phyloP scores from a whole-genome alignment of 1,140 invertebrate genomes.

The Brachionus manjavacas region DNA sequence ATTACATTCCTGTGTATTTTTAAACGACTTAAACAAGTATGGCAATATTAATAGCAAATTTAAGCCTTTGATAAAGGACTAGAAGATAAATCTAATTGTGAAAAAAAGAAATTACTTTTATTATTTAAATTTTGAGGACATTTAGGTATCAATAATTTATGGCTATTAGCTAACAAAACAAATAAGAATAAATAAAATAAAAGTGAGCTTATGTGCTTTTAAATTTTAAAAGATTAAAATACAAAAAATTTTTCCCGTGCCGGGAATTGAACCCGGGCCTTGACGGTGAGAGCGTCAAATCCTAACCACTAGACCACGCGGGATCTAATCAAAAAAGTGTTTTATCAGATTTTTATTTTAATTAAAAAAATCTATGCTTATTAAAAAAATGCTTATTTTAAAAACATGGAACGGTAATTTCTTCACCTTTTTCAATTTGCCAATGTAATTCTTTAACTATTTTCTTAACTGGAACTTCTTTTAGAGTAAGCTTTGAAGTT shows the following conservation, averaged over 20 bases:
- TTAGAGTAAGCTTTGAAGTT: not conserved
- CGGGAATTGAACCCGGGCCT: conserved; percentile 8
- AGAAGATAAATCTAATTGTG: too few species aligned
- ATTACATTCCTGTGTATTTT: too few species aligned
- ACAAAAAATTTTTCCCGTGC: not conserved
- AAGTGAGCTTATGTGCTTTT: too few species aligned
- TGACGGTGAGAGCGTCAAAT: conserved; percentile 14
- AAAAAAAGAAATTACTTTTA: too few species aligned
- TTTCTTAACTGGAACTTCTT: not conserved
- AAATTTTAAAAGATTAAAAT: too few species aligned
- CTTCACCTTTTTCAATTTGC: not conserved
- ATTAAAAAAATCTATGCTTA: not conserved
- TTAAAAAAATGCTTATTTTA: not conserved
- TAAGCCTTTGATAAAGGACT: too few species aligned
- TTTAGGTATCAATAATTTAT: too few species aligned
- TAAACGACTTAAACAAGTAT: too few species aligned
- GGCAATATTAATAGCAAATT: too few species aligned
- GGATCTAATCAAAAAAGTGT: not conserved
- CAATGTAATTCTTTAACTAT: not conserved
- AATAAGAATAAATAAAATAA: too few species aligned
- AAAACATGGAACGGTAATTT: not conserved
- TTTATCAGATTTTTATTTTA: not conserved
- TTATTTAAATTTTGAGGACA: too few species aligned
- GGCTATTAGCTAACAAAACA: too few species aligned
- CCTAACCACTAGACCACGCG: conserved; percentile 6